phyloP scores from a whole-genome alignment of 1,140 invertebrate species.

The Oryzaephilus surinamensis region DNA sequence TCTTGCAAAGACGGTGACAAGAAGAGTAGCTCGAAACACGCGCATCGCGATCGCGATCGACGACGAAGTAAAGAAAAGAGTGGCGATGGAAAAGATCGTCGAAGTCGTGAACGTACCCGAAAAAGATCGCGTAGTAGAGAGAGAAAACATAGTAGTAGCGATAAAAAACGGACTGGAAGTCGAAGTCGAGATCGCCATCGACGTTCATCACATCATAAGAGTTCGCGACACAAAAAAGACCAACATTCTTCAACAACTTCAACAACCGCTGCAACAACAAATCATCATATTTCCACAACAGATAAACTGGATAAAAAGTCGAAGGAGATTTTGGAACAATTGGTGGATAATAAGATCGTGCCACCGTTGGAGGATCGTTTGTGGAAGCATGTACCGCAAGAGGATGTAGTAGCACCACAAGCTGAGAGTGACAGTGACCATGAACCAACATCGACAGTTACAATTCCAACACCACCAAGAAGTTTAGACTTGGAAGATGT shows the following conservation, averaged over 20 bases:
- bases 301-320: conserved; percentile 34
- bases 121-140: conserved; percentile 25
- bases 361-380: conserved; percentile 33
- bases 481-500: conserved; percentile 24
- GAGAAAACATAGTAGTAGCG: conserved; percentile 20
- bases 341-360: conserved; percentile 35
- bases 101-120: conserved; percentile 16
- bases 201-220: conserved; percentile 20
- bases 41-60: conserved; percentile 26
- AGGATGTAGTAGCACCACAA: conserved; percentile 32
- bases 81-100: too few relatives aligned
- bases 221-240: conserved; percentile 35
- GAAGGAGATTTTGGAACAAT: conserved; percentile 34
- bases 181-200: conserved; percentile 30
- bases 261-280: too few relatives aligned
- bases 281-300: conserved; percentile 20
- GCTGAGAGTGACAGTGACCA: conserved; percentile 47
- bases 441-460: conserved; percentile 49
- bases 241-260: conserved; percentile 31
- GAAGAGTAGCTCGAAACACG: conserved; percentile 27
- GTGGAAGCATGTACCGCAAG: conserved; percentile 35
- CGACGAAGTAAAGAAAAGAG: conserved; percentile 30
- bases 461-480: conserved; percentile 35
- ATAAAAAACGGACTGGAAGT: conserved; percentile 18
- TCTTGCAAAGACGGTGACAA: conserved; percentile 29